A percentile compares a stretch with the other conserved stretches of the same genome.
Conservation (phyloP, 2,113 vertebrate genomes). For the Protobothrops flavoviridis region DNA sequence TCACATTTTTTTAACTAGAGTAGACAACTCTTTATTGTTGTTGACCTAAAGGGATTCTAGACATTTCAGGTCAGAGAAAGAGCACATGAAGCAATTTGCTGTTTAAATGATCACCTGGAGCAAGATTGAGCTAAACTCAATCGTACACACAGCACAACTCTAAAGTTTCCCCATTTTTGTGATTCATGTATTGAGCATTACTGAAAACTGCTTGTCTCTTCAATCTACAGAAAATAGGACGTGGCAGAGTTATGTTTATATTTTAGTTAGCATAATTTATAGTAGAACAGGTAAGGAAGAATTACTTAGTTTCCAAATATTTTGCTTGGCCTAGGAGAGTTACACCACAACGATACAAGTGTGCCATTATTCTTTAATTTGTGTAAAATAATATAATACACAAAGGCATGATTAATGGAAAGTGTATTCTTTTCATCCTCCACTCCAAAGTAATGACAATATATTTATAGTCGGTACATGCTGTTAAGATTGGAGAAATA, state of each 20-base stretch:
- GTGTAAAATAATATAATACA: slow-evolving; percentile 51
- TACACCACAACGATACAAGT: slow-evolving; percentile 34
- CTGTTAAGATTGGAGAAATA: slow-evolving; percentile 18
- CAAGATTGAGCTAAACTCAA: not conserved
- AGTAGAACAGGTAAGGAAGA: not conserved
- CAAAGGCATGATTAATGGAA: not conserved
- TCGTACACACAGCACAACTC: not conserved
- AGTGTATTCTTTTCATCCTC: slow-evolving; percentile 24
- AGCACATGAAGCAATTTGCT: not conserved
- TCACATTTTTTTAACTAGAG: not conserved
- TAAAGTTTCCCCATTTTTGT: not conserved
- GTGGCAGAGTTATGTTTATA: not conserved
- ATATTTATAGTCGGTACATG: slow-evolving; percentile 57
- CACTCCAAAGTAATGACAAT: slow-evolving; percentile 53
- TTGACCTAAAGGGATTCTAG: not conserved
- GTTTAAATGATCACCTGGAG: not conserved
- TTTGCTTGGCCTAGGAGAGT: slow-evolving; percentile 34
- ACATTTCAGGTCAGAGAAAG: not conserved
- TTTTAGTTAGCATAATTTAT: slow-evolving; percentile 17
- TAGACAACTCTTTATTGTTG: not conserved
- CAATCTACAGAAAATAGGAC: no score
- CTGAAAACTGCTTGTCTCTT: not conserved
- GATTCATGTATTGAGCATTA: not conserved
- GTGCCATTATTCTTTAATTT: slow-evolving; percentile 43
- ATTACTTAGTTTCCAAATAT: slow-evolving; percentile 1